A percentile compares a stretch with the other conserved stretches of the same genome.
These are phyloP conservation scores for Drosophila lacteicornis DNA, from an alignment of 1,140 invertebrate species.

Conservation along the genomic window DNA sequence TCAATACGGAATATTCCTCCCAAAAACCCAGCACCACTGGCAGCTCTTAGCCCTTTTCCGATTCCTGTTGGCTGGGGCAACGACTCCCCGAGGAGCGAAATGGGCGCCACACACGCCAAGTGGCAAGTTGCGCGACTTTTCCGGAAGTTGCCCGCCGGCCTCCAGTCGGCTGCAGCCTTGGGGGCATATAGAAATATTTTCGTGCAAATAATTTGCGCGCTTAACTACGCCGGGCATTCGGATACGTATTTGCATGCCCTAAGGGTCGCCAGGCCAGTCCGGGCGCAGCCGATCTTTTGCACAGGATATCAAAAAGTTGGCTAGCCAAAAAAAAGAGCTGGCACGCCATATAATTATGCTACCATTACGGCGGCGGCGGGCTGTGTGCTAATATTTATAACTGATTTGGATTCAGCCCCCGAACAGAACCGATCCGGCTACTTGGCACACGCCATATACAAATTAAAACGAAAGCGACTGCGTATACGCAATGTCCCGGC, in stretches of 20 bases:
- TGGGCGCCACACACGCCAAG: slow-evolving; percentile 79
- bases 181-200: slow-evolving; percentile 69
- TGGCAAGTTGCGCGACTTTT: slow-evolving; percentile 58
- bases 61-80: slow-evolving; percentile 27
- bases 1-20: not conserved
- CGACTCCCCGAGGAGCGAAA: slow-evolving; percentile 58
- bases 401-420: slow-evolving; percentile 52
- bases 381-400: slow-evolving; percentile 67
- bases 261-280: not conserved
- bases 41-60: slow-evolving; percentile 1
- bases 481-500: slow-evolving; percentile 72
- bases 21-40: slow-evolving; percentile 4
- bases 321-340: slow-evolving; percentile 2
- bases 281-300: slow-evolving; percentile 31
- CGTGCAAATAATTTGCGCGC: slow-evolving; percentile 82
- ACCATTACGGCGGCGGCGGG: slow-evolving; percentile 48
- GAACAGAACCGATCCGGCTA: slow-evolving; percentile 5
- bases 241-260: slow-evolving; percentile 64
- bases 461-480: slow-evolving; percentile 72
- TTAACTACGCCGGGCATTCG: slow-evolving; percentile 73
- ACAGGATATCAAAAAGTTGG: slow-evolving; percentile 50
- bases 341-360: slow-evolving; percentile 71
- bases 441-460: slow-evolving; percentile 66
- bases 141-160: slow-evolving; percentile 66
- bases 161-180: slow-evolving; percentile 36